Percentiles rank a stretch among this genome's conserved stretches.
Conservation (phyloP, 92 coral and sea anemone genomes). For the Paramuricea clavata region DNA sequence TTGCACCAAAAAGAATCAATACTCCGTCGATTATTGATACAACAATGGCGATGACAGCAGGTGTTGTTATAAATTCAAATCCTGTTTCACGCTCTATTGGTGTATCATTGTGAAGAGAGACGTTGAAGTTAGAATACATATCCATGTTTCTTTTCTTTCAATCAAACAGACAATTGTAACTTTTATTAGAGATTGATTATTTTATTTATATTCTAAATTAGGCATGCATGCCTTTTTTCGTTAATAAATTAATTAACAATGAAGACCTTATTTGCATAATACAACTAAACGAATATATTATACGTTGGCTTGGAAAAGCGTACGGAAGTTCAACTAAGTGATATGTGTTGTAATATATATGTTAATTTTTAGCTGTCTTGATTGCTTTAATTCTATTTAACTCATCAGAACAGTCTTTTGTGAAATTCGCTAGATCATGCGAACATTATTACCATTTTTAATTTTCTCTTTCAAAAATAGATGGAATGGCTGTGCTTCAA, state of each 20-base stretch:
- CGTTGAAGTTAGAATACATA: slow-evolving; percentile 1
- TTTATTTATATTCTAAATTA: not conserved
- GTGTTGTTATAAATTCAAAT: not conserved
- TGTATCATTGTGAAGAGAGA: not conserved
- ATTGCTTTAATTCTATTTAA: too few relatives aligned
- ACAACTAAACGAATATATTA: too few relatives aligned
- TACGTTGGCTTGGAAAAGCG: too few relatives aligned
- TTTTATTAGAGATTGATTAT: not conserved
- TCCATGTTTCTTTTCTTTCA: not conserved
- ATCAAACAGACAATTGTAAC: not conserved
- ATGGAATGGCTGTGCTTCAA: not conserved
- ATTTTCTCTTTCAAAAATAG: too few relatives aligned
- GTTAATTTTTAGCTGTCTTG: too few relatives aligned
- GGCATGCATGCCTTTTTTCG: not conserved
- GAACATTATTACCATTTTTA: too few relatives aligned
- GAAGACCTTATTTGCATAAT: too few relatives aligned
- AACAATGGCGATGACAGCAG: slow-evolving; percentile 8
- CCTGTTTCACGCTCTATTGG: not conserved
- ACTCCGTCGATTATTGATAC: slow-evolving; percentile 1
- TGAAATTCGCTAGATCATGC: not conserved
- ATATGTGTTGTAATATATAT: too few relatives aligned
- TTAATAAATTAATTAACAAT: not conserved
- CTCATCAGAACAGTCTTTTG: too few relatives aligned
- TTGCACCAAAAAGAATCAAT: slow-evolving; percentile 10
- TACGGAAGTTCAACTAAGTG: too few relatives aligned